These are phyloP conservation scores for Vicugna pacos DNA, from an alignment of 2,113 vertebrate genomes.

Conservation along the genomic window DNA sequence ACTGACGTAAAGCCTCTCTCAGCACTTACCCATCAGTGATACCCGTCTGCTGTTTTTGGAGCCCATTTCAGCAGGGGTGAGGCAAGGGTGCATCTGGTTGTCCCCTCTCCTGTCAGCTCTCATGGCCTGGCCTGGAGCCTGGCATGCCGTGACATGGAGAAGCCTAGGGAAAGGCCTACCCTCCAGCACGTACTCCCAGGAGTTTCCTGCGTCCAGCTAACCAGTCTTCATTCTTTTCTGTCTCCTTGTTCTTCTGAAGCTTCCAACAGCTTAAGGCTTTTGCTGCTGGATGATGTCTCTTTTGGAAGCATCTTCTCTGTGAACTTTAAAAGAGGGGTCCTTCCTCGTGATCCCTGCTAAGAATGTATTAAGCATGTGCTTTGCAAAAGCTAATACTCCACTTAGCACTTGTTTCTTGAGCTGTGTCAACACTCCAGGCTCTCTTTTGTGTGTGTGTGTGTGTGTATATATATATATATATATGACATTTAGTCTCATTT, in stretches of 20 bases:
- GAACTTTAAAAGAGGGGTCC: background rate
- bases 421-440: background rate
- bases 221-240: background rate
- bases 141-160: background rate
- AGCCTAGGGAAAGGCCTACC: background rate
- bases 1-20: background rate
- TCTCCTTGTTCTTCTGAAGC: background rate
- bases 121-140: background rate
- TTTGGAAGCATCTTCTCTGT: constrained; percentile 27
- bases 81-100: background rate
- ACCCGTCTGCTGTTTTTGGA: background rate
- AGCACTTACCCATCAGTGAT: background rate
- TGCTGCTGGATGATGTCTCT: background rate
- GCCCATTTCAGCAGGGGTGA: background rate
- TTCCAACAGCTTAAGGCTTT: background rate
- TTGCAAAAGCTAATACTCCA: background rate
- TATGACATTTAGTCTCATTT: background rate
- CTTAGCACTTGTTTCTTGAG: fast-evolving
- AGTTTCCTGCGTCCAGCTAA: background rate
- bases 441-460: background rate
- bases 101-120: background rate
- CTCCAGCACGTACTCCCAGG: background rate
- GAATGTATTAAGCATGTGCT: background rate
- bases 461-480: too few species aligned
- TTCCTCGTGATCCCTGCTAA: background rate